Percentiles rank a stretch among this genome's conserved stretches.
Conservation (phyloP, 2,888 invertebrate genomes). For the Macrosoma leucophasiata region DNA sequence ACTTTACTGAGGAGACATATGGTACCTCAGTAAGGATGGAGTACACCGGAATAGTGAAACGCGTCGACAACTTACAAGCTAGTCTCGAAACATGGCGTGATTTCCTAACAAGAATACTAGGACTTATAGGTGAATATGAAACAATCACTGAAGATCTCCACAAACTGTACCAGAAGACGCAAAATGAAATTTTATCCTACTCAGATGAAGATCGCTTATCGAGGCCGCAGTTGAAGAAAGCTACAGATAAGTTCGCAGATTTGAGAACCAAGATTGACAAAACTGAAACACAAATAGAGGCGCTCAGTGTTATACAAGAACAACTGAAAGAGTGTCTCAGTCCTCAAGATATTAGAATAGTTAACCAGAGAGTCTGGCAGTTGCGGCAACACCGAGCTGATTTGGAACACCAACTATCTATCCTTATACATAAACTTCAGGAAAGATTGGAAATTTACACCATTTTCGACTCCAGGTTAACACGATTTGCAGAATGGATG, state of each 20-base stretch:
- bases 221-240: constrained; percentile 77
- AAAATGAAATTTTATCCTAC: constrained; percentile 75
- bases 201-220: constrained; percentile 75
- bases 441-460: constrained; percentile 83
- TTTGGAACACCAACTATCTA: constrained; percentile 84
- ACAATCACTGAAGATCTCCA: constrained; percentile 77
- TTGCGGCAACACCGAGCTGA: constrained; percentile 88
- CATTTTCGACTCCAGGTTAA: constrained; percentile 81
- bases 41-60: constrained; percentile 83
- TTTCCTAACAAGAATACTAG: constrained; percentile 81
- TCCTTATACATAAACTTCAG: constrained; percentile 81
- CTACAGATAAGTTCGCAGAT: constrained; percentile 78
- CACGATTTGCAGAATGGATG: constrained; percentile 82
- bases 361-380: constrained; percentile 86
- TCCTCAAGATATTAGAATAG: constrained; percentile 87
- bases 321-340: constrained; percentile 90
- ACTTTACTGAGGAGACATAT: constrained; percentile 84
- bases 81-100: constrained; percentile 88
- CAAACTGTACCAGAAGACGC: constrained; percentile 78
- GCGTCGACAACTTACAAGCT: constrained; percentile 86
- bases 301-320: constrained; percentile 84
- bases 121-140: constrained; percentile 79
- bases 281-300: constrained; percentile 79
- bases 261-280: constrained; percentile 75
- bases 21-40: constrained; percentile 88